phyloP scores from a whole-genome alignment of 2,113 vertebrate genomes.

The rabbit (Oryctolagus cuniculus) region DNA sequence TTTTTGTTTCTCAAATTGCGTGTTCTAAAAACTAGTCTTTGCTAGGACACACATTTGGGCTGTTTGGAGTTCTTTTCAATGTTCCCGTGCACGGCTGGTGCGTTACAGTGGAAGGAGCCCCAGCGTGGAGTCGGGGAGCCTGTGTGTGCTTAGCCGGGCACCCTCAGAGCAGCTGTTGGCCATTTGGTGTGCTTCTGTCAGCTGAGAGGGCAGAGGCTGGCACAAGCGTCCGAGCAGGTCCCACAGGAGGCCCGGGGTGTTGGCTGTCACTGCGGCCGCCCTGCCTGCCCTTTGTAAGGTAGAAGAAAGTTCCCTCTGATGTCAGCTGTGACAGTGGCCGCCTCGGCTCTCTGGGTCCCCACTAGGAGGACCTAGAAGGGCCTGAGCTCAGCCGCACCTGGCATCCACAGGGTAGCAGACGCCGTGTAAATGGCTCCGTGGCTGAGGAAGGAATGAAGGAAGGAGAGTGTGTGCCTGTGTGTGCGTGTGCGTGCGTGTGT shows the following conservation, averaged over 20 bases:
- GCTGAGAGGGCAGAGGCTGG: background rate
- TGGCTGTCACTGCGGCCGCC: too few species aligned
- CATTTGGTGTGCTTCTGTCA: background rate
- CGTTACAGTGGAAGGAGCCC: rapidly evolving
- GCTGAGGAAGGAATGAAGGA: conserved; percentile 11
- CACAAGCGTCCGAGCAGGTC: too few species aligned
- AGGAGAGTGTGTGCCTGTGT: background rate
- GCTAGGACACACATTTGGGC: background rate
- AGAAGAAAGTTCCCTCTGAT: background rate
- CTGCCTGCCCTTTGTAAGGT: background rate
- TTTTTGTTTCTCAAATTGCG: background rate
- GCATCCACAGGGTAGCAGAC: conserved; percentile 56
- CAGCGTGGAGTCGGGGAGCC: background rate
- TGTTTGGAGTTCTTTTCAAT: background rate
- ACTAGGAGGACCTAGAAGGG: conserved; percentile 45
- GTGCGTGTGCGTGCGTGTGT: background rate
- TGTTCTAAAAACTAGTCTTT: background rate
- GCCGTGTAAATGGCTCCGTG: conserved; percentile 52
- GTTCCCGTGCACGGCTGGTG: background rate
- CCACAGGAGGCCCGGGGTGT: too few species aligned
- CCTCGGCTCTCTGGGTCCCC: conserved; percentile 31
- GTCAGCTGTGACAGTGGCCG: background rate
- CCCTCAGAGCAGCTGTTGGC: background rate
- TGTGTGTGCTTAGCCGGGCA: rapidly evolving
- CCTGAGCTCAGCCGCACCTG: conserved; percentile 30